Base-by-base conservation (phyloP, 2,888 invertebrate genomes). In the Sphaeridia pumilis region DNA sequence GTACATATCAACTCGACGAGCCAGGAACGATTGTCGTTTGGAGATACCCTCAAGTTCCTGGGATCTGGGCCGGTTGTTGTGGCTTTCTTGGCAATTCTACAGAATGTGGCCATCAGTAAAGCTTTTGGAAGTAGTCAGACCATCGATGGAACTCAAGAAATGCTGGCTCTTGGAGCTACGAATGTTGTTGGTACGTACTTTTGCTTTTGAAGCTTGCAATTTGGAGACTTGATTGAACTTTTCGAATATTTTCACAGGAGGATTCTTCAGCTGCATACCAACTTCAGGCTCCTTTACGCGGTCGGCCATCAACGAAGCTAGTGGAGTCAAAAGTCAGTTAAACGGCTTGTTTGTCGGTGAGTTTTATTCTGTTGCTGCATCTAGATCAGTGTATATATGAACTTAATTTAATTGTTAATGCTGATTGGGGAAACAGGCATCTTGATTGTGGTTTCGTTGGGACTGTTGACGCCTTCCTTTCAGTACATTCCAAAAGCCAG, bases 81-180 rank as follows among this genome's bases (percentile, higher is more conserved):
- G 5, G 92, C 94, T 2, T 77, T 94, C 31, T 85, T 94, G 60
- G 89, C 87, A 0, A 85, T 94, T 1, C 74, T 94, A 44, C 93
- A 94, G 58, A 89, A 92, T 67, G 89, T 94, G 1, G 94, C 94
- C 7, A 94, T 94, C 60, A 92, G 90, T 4, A 94, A 93, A 72
- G 89, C 92, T 27, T 94, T 94, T 69, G 84, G 93, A 7, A 73
- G 74, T 58, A 83, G 82, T 49, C 75, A 76, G 25, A 75, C 78
- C 2, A 77, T 93, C 55, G 85, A 88, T 70, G 87, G 90, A 2
- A 84, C 87, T 5, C 93, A 93, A 72, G 93, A 94, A 76, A 87
- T 93, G 82, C 69, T 89, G 59, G 84, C 89, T 1, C 76, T 92
- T 50, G 87, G 87, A 10, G 67, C 85, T 48, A 83, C 85, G 68